A percentile compares a stretch with the other conserved stretches of the same genome.
Evolutionary conservation across 2,113 vertebrate genomes (phyloP).

Genomic region (Microcebus tavaratra): DNA sequence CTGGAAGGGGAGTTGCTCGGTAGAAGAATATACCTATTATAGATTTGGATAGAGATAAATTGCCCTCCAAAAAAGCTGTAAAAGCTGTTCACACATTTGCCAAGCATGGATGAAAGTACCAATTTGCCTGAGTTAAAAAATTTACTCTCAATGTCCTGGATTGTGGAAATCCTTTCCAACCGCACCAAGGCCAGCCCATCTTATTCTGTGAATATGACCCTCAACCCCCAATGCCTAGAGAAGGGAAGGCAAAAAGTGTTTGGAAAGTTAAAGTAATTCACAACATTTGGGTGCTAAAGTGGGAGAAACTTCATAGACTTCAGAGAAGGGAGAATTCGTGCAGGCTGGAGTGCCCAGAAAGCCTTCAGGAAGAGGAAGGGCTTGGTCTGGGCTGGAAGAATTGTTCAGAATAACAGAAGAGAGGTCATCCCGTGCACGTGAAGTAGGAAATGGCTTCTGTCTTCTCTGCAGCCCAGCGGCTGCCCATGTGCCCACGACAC

Average conservation of each 20-base stretch:
- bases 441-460: neutral
- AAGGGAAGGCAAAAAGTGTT: neutral
- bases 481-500: rapidly evolving
- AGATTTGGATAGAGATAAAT: neutral
- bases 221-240: neutral
- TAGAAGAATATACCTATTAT: neutral
- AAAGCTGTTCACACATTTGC: neutral
- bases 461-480: neutral
- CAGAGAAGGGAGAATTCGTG: neutral
- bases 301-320: neutral
- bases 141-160: neutral
- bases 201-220: neutral
- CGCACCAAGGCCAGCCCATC: too few species aligned
- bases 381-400: neutral
- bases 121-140: neutral
- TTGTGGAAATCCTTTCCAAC: neutral
- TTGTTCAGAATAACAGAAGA: neutral
- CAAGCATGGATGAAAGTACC: neutral
- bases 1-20: neutral
- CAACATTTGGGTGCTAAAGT: neutral
- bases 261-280: neutral
- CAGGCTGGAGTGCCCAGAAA: too few species aligned
- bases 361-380: neutral
- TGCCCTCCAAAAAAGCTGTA: neutral
- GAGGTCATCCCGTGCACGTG: neutral